Evolutionary conservation across 2,797 vertebrate genomes (phyloP), one percentile per base, ranked within the genome.

Genomic region (Xiphorhynchus erythropygius): DNA sequence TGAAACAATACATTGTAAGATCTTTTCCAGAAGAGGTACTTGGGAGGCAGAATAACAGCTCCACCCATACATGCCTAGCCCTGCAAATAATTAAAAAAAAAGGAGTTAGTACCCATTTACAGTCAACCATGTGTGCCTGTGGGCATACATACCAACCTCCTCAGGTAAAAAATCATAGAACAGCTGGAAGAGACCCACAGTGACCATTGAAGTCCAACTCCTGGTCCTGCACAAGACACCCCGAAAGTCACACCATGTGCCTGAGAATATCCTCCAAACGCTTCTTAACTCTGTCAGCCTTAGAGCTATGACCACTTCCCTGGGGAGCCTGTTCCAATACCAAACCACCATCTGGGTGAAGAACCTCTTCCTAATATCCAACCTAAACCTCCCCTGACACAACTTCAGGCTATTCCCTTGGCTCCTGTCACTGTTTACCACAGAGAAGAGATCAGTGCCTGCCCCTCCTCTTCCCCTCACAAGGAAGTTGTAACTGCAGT

Each of bases 401-500:
- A 63, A 9, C 32, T 35, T 35, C 18, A 79, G 53, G 47, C 3
- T 24, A 17, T 46, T 60, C 16, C 33, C 83, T 46, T 1, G 1
- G 55, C 7, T 5, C n/a, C 28, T 68, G 46, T 16, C 62, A 7
- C 30, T 84, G 60, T 50, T 41, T 17, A 33, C 17, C 25, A 16
- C 16, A 57, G 69, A 60, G 63, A 39, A 68, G 55, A 60, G 83
- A 46, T 30, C 55, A 52, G 53, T n/a, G 53, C n/a, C 53, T 85
- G 62, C 2, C 62, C 11, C 23, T 76, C 8, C n/a, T 52, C 5
- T 76, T 11, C 27, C 37, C 18, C 25, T 22, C 44, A 4, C 0
- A 0, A 47, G 42, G 42, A 57, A 64, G 5, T 0, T 65, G 35
- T 9, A 10, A 2, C 35, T 84, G 68, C 81, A 84, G 1, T 16